A percentile compares a stretch with the other conserved stretches of the same genome.
phyloP scores from a whole-genome alignment of 2,797 vertebrate species.

The Arctocebus calabarensis region DNA sequence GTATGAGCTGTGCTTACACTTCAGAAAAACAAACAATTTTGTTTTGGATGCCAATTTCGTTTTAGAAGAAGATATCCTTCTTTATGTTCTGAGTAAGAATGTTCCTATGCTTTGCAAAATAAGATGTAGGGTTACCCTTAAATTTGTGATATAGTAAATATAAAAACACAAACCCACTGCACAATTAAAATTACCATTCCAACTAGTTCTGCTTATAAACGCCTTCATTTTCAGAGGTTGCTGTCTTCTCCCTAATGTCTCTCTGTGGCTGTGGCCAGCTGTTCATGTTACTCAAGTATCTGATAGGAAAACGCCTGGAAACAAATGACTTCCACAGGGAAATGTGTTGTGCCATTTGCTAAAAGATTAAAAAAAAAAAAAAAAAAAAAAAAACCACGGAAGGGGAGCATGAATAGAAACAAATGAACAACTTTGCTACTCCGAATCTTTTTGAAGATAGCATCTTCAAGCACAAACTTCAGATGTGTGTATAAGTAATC shows the following conservation, averaged over 20 bases:
- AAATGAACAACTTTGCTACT: background rate
- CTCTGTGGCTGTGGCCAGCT: slow-evolving; percentile 70
- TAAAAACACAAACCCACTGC: background rate
- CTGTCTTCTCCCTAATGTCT: slow-evolving; percentile 44
- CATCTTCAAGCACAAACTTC: background rate
- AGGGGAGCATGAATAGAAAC: background rate
- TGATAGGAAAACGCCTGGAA: slow-evolving; percentile 68
- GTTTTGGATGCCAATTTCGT: background rate
- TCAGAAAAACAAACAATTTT: background rate
- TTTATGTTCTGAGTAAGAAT: background rate
- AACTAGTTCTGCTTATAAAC: slow-evolving; percentile 34
- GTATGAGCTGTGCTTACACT: background rate
- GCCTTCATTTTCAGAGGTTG: slow-evolving; percentile 33
- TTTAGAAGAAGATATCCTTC: background rate
- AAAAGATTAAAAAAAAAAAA: background rate
- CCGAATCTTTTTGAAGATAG: background rate
- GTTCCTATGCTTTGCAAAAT: slow-evolving; percentile 39
- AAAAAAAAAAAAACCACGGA: background rate
- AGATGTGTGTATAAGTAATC: background rate
- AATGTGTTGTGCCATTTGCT: slow-evolving; percentile 26
- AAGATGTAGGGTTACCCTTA: background rate
- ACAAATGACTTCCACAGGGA: slow-evolving; percentile 58
- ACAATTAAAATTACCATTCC: slow-evolving; percentile 7
- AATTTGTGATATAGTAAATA: background rate
- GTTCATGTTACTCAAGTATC: slow-evolving; percentile 66